phyloP scores from a whole-genome alignment of 2,113 vertebrate genomes.

The Salminus brasiliensis region DNA sequence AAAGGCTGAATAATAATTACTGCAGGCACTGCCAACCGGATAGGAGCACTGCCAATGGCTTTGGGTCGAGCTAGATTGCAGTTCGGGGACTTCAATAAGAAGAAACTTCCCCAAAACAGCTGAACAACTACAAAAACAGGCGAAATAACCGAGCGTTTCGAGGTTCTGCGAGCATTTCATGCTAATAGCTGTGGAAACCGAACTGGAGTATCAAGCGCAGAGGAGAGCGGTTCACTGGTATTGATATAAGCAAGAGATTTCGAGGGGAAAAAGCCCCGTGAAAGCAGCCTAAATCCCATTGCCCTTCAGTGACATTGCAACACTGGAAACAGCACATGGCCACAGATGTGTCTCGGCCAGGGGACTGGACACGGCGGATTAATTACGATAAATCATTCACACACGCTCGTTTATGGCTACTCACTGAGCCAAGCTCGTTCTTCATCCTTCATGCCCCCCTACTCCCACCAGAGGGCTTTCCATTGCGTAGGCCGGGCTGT shows the following conservation, averaged over 20 bases:
- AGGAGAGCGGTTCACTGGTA: neutral
- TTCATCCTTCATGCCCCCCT: neutral
- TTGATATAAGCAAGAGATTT: neutral
- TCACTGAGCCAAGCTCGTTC: slow-evolving; percentile 42
- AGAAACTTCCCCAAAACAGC: neutral
- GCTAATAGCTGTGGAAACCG: neutral
- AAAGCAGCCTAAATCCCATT: slow-evolving; percentile 61
- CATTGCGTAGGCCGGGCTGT: neutral
- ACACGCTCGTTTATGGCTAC: slow-evolving; percentile 59
- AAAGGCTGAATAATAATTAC: slow-evolving; percentile 61
- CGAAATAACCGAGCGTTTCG: neutral
- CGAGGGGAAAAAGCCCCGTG: neutral
- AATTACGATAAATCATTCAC: slow-evolving; percentile 74
- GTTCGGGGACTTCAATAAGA: neutral
- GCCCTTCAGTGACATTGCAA: slow-evolving; percentile 70
- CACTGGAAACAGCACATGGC: slow-evolving; percentile 64
- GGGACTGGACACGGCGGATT: slow-evolving; percentile 69
- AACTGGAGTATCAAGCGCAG: neutral
- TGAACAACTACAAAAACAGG: neutral
- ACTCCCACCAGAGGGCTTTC: neutral
- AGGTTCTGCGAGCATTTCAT: neutral
- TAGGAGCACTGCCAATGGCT: neutral
- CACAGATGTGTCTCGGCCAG: slow-evolving; percentile 70
- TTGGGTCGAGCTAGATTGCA: slow-evolving; percentile 22
- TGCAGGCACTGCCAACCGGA: slow-evolving; percentile 15